Base-by-base conservation (phyloP, 2,797 vertebrate species). In the Diceros bicornis region DNA sequence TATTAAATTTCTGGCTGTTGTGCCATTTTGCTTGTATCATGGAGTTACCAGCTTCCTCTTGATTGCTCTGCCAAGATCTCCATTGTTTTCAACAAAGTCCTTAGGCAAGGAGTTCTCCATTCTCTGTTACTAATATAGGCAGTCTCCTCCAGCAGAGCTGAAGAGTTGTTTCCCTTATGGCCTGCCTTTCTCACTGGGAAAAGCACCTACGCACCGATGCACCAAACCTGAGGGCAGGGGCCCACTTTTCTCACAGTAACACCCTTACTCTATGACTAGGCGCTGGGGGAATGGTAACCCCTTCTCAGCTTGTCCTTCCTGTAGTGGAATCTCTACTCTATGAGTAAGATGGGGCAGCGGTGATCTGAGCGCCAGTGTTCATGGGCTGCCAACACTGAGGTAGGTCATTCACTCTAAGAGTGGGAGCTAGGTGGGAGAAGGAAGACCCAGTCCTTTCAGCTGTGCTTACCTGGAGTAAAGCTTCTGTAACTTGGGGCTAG, bases 1-100 rank as follows among this genome's bases (percentile, higher is more conserved):
- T 72, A 72, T 91, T 41, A 91, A 86, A 72, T 71, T n/a, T 79
- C 44, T 86, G 72, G 18, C 37, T 69, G 2, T 78, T 68, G 29
- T 44, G 8, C 41, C 64, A 62, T 62, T 62, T 91, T 59, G 32
- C 61, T 84, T 68, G 6, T 14, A 37, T 59, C 13, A 13, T 37
- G 64, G 44, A 84, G 52, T 32, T 79, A 44, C 27, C 27, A 16
- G 34, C 34, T 72, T 91, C 29, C n/a, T 52, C 17, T 88, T 89
- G 57, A 52, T 57, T 86, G n/a, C 29, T 44, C 41, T 61, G 71
- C 41, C 52, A 52, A 91, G n/a, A 69, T 77, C 25, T n/a, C 41
- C 20, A 4, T 11, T 77, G 52, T 68, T 85, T 85, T 68, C 62
- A 68, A 59, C 8, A 47, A 66, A 27, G 20, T 77, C n/a, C 21